Conservation (phyloP, 2,797 vertebrate genomes). For the Hylomyscus alleni region DNA sequence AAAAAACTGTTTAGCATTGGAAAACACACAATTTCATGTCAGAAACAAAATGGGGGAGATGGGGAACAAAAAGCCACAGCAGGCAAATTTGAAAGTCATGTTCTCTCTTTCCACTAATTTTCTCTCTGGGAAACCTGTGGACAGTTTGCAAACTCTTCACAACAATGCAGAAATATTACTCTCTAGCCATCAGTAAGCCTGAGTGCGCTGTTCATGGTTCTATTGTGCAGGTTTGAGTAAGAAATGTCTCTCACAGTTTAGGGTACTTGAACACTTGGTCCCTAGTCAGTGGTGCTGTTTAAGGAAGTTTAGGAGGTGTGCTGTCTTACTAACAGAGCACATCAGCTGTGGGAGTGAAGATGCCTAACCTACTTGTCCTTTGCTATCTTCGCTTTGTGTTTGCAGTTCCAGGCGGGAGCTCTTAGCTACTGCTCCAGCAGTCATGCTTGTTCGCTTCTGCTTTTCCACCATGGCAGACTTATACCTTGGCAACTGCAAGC, state of each 20-base stretch:
- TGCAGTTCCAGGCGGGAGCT: background rate
- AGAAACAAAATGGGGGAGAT: background rate
- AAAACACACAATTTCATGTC: background rate
- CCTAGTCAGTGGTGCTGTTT: too few relatives aligned
- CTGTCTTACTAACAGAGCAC: background rate
- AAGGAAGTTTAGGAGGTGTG: background rate
- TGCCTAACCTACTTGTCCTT: too few relatives aligned
- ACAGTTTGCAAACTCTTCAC: background rate
- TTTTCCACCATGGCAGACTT: background rate
- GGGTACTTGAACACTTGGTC: background rate
- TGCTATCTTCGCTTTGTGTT: background rate
- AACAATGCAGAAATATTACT: background rate
- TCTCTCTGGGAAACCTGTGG: background rate
- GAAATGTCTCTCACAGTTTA: background rate
- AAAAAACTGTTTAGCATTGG: background rate
- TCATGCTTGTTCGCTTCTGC: background rate
- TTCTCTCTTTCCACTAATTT: conserved; percentile 11
- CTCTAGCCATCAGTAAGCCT: conserved; percentile 3
- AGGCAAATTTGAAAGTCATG: background rate
- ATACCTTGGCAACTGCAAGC: too few relatives aligned
- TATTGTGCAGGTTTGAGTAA: background rate
- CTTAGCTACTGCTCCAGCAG: background rate
- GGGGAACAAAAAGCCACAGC: background rate
- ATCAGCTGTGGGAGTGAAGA: background rate
- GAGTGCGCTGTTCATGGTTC: background rate